Evolutionary conservation across 2,888 invertebrate species (phyloP).

Genomic region (Chrysomela aeneicollis): DNA sequence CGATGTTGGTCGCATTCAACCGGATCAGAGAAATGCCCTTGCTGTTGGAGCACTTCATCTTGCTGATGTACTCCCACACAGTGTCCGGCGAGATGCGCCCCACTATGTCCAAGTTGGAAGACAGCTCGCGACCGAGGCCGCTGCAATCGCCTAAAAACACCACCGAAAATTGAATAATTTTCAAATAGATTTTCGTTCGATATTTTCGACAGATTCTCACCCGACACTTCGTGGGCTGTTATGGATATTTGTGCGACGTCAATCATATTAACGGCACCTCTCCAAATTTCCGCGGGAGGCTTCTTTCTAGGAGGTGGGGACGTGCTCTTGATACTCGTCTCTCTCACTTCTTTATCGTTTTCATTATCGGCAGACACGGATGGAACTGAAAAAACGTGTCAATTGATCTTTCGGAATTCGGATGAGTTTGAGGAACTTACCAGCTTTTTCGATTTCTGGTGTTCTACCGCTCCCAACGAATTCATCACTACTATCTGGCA

Average conservation of each 20-base stretch:
- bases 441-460: constrained; percentile 25
- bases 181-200: too few relatives aligned
- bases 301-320: constrained; percentile 50
- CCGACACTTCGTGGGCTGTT: constrained; percentile 77
- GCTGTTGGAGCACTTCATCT: constrained; percentile 86
- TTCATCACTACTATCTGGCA: constrained; percentile 55
- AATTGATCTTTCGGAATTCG: not conserved
- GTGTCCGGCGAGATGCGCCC: constrained; percentile 91
- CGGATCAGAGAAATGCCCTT: constrained; percentile 88
- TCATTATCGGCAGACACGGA: constrained; percentile 37
- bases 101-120: constrained; percentile 83
- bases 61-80: constrained; percentile 92
- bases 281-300: constrained; percentile 67
- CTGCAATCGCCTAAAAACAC: constrained; percentile 68
- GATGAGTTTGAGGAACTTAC: constrained; percentile 22
- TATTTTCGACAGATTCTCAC: constrained; percentile 40
- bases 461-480: constrained; percentile 22
- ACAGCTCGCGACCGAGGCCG: constrained; percentile 76
- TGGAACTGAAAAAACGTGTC: not conserved
- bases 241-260: constrained; percentile 90
- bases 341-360: constrained; percentile 29
- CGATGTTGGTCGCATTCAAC: constrained; percentile 81
- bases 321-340: constrained; percentile 41
- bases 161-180: too few relatives aligned
- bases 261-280: constrained; percentile 87